Conservation (phyloP, 2,888 invertebrate genomes). For the Halictus ligatus region DNA sequence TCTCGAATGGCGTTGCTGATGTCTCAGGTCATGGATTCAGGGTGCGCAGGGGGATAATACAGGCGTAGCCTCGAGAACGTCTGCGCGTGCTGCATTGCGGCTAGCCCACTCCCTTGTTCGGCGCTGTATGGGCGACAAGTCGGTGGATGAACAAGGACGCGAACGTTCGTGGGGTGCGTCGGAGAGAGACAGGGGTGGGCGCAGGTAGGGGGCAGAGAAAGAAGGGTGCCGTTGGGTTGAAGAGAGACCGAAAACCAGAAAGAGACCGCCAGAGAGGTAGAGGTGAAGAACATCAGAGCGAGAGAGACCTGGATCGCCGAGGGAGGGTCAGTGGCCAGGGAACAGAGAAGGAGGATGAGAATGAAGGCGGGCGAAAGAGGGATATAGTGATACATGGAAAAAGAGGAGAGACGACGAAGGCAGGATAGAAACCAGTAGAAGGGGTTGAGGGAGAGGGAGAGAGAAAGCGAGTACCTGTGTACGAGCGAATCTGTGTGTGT, state of each 20-base stretch:
- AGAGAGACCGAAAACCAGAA: constrained; percentile 10
- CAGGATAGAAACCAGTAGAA: background rate
- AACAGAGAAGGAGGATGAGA: background rate
- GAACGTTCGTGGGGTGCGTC: background rate
- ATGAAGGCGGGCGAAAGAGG: background rate
- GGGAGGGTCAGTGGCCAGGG: background rate
- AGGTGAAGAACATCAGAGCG: background rate
- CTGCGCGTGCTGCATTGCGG: constrained; percentile 81
- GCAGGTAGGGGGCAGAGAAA: background rate
- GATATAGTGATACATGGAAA: background rate
- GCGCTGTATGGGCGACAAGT: constrained; percentile 38
- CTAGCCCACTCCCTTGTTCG: constrained; percentile 68
- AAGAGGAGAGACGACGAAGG: background rate
- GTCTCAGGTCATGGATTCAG: constrained; percentile 68
- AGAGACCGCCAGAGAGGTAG: background rate
- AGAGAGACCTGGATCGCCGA: constrained; percentile 7
- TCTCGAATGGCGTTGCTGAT: constrained; percentile 53
- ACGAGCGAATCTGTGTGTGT: constrained; percentile 13
- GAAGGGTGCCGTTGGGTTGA: background rate
- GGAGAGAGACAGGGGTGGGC: background rate
- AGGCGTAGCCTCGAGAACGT: constrained; percentile 74
- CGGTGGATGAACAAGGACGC: constrained; percentile 14
- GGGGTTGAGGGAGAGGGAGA: background rate
- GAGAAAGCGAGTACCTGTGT: background rate
- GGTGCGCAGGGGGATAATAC: constrained; percentile 72